These are phyloP conservation scores for Pogonocherus hispidulus DNA, from an alignment of 2,888 invertebrate genomes.

Conservation along the genomic window DNA sequence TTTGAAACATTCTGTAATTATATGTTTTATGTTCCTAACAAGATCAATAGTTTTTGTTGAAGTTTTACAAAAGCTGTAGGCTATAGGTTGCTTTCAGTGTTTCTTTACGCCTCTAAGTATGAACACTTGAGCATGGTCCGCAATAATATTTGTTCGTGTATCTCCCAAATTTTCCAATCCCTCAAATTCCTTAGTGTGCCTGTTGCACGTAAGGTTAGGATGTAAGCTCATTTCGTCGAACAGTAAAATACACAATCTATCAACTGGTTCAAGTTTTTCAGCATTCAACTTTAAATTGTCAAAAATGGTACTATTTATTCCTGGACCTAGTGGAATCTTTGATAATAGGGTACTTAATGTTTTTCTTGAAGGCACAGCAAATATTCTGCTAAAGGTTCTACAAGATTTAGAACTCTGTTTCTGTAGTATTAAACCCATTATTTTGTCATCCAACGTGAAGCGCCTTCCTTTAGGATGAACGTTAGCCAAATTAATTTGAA, in stretches of 20 bases:
- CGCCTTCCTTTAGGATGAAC: not conserved
- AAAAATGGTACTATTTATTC: conserved; percentile 9
- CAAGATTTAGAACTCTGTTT: not conserved
- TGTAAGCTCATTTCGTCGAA: conserved; percentile 25
- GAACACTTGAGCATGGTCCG: conserved; percentile 20
- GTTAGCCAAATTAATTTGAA: not conserved
- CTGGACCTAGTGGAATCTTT: not conserved
- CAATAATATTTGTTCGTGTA: not conserved
- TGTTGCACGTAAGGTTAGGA: conserved; percentile 2
- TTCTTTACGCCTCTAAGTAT: conserved; percentile 14
- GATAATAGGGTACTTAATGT: not conserved
- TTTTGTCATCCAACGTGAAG: not conserved
- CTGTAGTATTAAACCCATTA: not conserved
- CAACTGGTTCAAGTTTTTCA: conserved; percentile 20
- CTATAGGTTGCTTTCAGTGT: not conserved
- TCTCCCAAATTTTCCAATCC: conserved; percentile 15
- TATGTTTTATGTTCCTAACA: not conserved
- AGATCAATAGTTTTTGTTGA: not conserved
- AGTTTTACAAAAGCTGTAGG: not conserved
- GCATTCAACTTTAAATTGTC: not conserved
- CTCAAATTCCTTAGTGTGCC: conserved; percentile 10
- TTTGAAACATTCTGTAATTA: not conserved
- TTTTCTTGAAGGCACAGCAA: not conserved
- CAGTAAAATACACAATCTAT: conserved; percentile 6
- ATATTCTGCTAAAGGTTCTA: not conserved